Base-by-base conservation (phyloP, 2,888 invertebrate genomes). In the Melipona beecheii region DNA sequence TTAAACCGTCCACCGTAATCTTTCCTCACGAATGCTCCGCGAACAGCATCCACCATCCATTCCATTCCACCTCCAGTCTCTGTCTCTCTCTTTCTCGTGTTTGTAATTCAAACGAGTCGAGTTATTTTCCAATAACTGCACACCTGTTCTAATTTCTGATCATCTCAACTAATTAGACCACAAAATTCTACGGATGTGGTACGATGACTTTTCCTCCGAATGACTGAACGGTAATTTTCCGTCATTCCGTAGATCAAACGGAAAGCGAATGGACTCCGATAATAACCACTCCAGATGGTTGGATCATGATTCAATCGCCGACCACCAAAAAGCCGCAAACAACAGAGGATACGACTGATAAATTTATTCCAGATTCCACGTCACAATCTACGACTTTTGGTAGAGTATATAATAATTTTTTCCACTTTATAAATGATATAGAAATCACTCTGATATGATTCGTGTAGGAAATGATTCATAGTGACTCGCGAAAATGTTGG, bases 201-300 rank as follows among this genome's bases (percentile, higher is more conserved):
- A 17, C 1, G 13, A 52, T 24, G n/a, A 13, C n/a, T 15, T 43
- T 9, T 43, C 21, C 21, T 21, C 21, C 21, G n/a, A n/a, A 9
- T 27, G n/a, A 9, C 19, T 6, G 27, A n/a, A 19, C 50, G 43
- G 27, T 36, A 9, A 27, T n/a, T 4, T 5, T 4, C 50, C 17
- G 62, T 36, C 13, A 13, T 43, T 43, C 19, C 19, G 21, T 95
- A 95, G 96, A 95, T 93, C 79, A 91, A 50, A 89, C 91, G 21
- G 91, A 91, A 64, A 91, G 91, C 27, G 95, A 95, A 79, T 96
- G 96, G 96, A 95, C 96, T 24, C 96, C 96, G 9, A 95, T 96
- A 43, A 43, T 43, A 70, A 96, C 96, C 2, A 96, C 96, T 11
- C 96, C 96, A 15, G 96, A 96, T 88, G 96, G 96, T 17, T 97